A percentile compares a stretch with the other conserved stretches of the same genome.
These are phyloP conservation scores for Andrena dorsata DNA, from an alignment of 2,888 invertebrate species.

Conservation along the genomic window DNA sequence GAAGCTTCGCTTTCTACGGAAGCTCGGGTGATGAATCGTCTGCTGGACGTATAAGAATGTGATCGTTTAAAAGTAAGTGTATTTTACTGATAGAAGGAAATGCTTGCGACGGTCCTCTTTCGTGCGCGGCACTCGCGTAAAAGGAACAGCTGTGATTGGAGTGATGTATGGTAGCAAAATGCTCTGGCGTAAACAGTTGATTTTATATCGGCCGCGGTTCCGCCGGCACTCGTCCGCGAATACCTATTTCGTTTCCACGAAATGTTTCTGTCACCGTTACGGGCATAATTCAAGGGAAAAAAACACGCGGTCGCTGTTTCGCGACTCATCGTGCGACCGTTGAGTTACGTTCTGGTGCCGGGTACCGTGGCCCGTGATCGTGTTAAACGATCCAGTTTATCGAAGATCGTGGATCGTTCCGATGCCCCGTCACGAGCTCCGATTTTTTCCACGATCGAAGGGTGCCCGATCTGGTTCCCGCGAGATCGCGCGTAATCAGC, in stretches of 20 bases:
- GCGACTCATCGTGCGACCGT: constrained; percentile 19
- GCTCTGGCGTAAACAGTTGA: no score
- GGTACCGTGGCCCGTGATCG: constrained; percentile 22
- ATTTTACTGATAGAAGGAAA: constrained; percentile 1
- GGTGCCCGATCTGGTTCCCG: constrained; percentile 46
- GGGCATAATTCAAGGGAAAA: no score
- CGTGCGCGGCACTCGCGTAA: no score
- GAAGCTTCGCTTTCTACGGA: constrained; percentile 9
- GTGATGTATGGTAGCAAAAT: no score
- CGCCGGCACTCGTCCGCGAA: no score
- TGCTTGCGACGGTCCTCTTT: not conserved
- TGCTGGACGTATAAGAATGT: no score
- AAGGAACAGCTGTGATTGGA: no score
- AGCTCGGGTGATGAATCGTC: constrained; percentile 9
- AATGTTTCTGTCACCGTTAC: constrained; percentile 3
- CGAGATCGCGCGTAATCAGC: constrained; percentile 53
- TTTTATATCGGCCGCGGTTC: no score
- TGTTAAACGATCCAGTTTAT: constrained; percentile 61
- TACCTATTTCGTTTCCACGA: constrained; percentile 21
- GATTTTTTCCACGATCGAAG: constrained; percentile 53
- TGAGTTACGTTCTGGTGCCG: not conserved
- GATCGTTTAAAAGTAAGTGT: not conserved
- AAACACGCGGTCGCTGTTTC: not conserved
- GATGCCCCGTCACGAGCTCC: constrained; percentile 51
- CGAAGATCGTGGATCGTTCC: constrained; percentile 63